Evolutionary conservation across 2,888 invertebrate species (phyloP), one percentile per base, ranked within the genome.

Genomic region (Pseudococcus jackbeardsleyi): DNA sequence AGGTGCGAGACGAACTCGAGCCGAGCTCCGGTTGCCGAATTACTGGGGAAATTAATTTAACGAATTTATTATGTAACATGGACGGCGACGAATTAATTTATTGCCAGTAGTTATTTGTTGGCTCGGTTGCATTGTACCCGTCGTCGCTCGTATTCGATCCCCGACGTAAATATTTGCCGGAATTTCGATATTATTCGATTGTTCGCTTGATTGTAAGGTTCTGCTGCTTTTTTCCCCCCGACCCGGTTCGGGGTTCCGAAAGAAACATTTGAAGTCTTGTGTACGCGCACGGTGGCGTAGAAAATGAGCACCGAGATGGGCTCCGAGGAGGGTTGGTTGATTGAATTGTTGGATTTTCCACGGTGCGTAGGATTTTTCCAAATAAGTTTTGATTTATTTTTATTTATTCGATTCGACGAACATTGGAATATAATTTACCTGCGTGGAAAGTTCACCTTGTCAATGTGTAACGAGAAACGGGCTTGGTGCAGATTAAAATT

Each of bases 31-130:
- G 59, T 59, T 59, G 59, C 11, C 59, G 59, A 59, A 39, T 72
- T 72, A 33, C 12, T 79, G 26, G 79, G 79, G 79, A 79, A 79
- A 79, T 46, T 39, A 42, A 42, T 79, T 79, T 79, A 79, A 79
- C 79, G 79, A 79, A 42, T 79, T 79, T 79, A 79, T 79, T 79
- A 79, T 79, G 42, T 79, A 42, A 79, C 79, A 17, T 79, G 79
- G 42, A 79, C 79, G 79, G 42, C 79, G 79, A 79, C 79, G 79
- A 79, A 79, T 79, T 79, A 79, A 42, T 79, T 79, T 79, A 42
- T 79, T 42, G 79, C 79, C 79, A 79, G 68, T 72, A 22, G 68
- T 72, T 72, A 59, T 59, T 59, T 59, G 59, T 59, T 59, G 59
- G 59, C 59, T 19, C 19, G 50, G 50, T 50, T 50, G 50, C 50